Base-by-base conservation (phyloP, 2,113 vertebrate species). In the Hemicordylus capensis region DNA sequence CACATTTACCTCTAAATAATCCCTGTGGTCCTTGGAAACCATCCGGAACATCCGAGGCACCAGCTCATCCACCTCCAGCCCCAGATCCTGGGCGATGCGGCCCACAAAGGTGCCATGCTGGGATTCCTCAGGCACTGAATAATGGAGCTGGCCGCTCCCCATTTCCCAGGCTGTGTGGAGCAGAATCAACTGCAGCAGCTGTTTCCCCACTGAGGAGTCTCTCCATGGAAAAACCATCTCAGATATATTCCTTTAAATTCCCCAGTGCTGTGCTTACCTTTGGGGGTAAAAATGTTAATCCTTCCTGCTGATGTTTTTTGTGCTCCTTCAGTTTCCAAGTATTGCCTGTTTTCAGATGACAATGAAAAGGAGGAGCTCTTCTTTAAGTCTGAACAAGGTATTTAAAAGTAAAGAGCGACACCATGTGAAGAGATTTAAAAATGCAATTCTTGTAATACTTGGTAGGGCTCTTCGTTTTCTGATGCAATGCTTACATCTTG, bases 111-210 rank as follows among this genome's bases (percentile, higher is more conserved):
- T 69, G 67, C 67, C 67, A 7, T 69, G 67, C 34, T 69, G 34
- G 37, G 67, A 69, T 69, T 69, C 67, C 67, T 69, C 67, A 34
- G 37, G 12, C 37, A 69, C 37, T 1, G 67, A 69, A 69, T 69
- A 69, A 69, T 69, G 67, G 67, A 69, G 67, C 67, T 95, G 93
- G 46, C 93, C 66, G 39, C 77, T 80, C 28, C 89, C 93, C 0
- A 75, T 3, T 75, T 87, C 44, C 91, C 91, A 89, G 66, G 34
- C 37, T 22, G 83, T 5, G 5, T 89, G 83, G 0, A 93, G 39
- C 63, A 94, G 80, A 56, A 93, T 17, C 2, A 44, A 80, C 4
- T 82, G 72, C n/a, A 92, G 67, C 67, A 87, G 80, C 63, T 61
- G 59, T 58, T 10, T 63, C 77, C 61, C 20, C 54, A 10, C 22